phyloP scores from a whole-genome alignment of 2,113 vertebrate species.

The Nothocercus julius region DNA sequence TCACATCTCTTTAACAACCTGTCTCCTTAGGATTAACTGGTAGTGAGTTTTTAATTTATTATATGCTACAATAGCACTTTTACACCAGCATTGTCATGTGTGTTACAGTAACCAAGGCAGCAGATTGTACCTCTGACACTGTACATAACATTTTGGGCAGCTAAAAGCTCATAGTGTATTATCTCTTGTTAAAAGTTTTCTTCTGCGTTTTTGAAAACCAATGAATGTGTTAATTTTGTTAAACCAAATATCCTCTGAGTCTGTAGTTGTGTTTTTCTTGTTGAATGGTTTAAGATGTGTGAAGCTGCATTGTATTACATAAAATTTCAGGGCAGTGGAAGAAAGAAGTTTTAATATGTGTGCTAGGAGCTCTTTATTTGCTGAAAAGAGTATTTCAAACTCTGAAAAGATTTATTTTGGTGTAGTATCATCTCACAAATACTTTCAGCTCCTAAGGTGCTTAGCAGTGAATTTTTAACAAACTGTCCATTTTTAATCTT shows the following conservation, averaged over 20 bases:
- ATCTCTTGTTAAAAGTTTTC: background rate
- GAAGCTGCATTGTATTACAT: background rate
- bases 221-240: constrained; percentile 12
- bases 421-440: constrained; percentile 19
- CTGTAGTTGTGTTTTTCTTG: background rate
- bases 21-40: background rate
- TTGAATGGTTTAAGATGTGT: constrained; percentile 7
- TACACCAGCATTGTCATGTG: background rate
- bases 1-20: background rate
- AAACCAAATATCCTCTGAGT: background rate
- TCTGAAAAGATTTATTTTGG: constrained; percentile 15
- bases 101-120: background rate
- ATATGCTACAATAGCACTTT: constrained; percentile 47
- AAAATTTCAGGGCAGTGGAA: background rate
- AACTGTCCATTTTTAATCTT: constrained; percentile 42
- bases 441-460: constrained; percentile 35
- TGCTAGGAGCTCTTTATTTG: background rate
- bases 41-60: constrained; percentile 67
- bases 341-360: background rate
- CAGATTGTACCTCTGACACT: constrained; percentile 14
- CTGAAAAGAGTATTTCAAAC: constrained; percentile 16
- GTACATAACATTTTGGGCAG: constrained; percentile 12
- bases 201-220: background rate
- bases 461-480: constrained; percentile 41
- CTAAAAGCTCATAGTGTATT: background rate